Base-by-base conservation (phyloP, 1,140 invertebrate species). In the Hycleus cichorii region DNA sequence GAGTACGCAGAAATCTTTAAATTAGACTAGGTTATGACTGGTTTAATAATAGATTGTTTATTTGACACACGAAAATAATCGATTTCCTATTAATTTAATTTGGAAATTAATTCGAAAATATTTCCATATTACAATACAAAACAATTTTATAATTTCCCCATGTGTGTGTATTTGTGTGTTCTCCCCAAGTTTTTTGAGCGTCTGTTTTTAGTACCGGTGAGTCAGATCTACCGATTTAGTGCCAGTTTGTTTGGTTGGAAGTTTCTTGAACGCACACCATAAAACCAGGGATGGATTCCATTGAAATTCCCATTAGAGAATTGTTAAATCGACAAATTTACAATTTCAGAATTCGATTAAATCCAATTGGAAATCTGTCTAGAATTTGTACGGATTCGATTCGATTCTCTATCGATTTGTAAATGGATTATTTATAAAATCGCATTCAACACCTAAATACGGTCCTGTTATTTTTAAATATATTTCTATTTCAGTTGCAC, bases 121-220 rank as follows among this genome's bases (percentile, higher is more conserved):
- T 18, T 18, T 18, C 18, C 18, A 18, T 18, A 18, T 1, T 18
- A 18, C 18, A 18, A 18, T 18, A 18, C 18, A 18, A 18, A 18
- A 18, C 18, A 18, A 18, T 18, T 18, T 18, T 18, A 18, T 18
- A 18, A 18, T 18, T 18, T 18, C 18, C 18, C 18, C 2, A 18
- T 18, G 18, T 32, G 32, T 32, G 32, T 32, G 32, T 32, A 32
- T 32, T 4, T 32, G 32, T 32, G 32, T 32, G 32, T 32, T 32
- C 32, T 32, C 32, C 32, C 32, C 32, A 32, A 32, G 7, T 32
- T 32, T 32, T 32, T 32, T 32, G 32, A 57, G 56, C 55, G 50
- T 60, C 63, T 64, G 63, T 62, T 68, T 68, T 65, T 68, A 68
- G 66, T 57, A 47, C 9, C 42, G 32, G 52, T 68, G 66, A 68